A percentile compares a stretch with the other conserved stretches of the same genome.
These are phyloP conservation scores for Tautogolabrus adspersus DNA, from an alignment of 2,113 vertebrate genomes.

Conservation along the genomic window DNA sequence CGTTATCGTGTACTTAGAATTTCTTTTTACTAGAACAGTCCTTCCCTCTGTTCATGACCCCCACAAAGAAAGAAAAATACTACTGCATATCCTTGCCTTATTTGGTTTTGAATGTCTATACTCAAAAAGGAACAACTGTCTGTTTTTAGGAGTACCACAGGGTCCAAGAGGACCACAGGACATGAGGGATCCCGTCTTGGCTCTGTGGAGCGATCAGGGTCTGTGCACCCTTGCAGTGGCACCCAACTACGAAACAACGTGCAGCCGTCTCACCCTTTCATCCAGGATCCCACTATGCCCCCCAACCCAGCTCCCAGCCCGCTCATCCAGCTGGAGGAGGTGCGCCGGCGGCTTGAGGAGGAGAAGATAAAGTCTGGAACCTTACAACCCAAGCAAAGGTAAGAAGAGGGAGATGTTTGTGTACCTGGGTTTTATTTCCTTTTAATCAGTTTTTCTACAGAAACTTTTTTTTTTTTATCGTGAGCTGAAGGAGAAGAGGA, in stretches of 20 bases:
- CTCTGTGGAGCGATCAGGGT: conserved; percentile 84
- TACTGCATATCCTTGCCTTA: neutral
- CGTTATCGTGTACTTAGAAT: no score
- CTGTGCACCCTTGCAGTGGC: conserved; percentile 85
- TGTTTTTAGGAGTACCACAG: conserved; percentile 80
- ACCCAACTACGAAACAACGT: conserved; percentile 85
- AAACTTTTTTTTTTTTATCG: no score
- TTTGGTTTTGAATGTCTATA: neutral
- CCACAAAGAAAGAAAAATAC: neutral
- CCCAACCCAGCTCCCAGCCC: conserved; percentile 96
- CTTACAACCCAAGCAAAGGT: conserved; percentile 90
- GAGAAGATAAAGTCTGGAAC: conserved; percentile 89
- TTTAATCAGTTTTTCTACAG: no score
- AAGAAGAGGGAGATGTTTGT: neutral
- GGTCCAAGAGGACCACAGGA: conserved; percentile 85
- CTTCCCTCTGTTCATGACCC: neutral
- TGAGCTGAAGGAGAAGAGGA: neutral
- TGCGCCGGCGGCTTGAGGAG: conserved; percentile 91
- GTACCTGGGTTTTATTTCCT: neutral
- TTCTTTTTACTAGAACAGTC: neutral
- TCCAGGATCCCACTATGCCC: conserved; percentile 96
- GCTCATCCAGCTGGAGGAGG: conserved; percentile 95
- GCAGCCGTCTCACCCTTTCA: conserved; percentile 94
- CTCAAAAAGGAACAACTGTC: neutral
- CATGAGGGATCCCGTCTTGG: conserved; percentile 84